Evolutionary conservation across 2,888 invertebrate genomes (phyloP).

Genomic region (Leucozona laternaria): DNA sequence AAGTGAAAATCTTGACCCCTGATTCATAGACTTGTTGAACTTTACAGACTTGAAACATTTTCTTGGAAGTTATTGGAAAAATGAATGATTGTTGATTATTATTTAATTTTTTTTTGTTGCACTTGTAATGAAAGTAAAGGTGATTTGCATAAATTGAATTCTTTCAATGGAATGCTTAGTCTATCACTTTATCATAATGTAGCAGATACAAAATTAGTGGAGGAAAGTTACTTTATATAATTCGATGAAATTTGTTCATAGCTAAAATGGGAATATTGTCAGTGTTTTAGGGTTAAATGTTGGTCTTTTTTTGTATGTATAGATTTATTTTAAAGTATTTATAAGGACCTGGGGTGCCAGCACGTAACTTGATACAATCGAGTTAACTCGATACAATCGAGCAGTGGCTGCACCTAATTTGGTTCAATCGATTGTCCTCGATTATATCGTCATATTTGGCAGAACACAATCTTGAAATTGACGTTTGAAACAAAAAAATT

Average conservation of each 20-base stretch:
- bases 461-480: too few relatives aligned
- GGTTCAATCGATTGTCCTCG: too few relatives aligned
- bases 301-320: not conserved
- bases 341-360: too few relatives aligned
- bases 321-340: too few relatives aligned
- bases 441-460: too few relatives aligned
- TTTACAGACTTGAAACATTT: slow-evolving; percentile 7
- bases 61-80: slow-evolving; percentile 44
- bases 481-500: too few relatives aligned
- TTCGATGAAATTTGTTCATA: not conserved
- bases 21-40: slow-evolving; percentile 61
- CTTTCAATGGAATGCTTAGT: slow-evolving; percentile 23
- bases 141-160: slow-evolving; percentile 4
- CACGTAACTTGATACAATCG: too few relatives aligned
- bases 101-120: not conserved
- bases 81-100: slow-evolving; percentile 40
- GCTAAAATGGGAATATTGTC: not conserved
- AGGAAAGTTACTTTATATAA: not conserved
- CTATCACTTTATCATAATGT: not conserved
- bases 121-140: slow-evolving; percentile 49
- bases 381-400: too few relatives aligned
- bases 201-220: not conserved
- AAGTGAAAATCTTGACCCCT: slow-evolving; percentile 72
- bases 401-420: too few relatives aligned
- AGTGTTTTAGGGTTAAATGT: not conserved